These are phyloP conservation scores for Schizothorax lantsangensis DNA, from an alignment of 2,797 vertebrate species.

Conservation along the genomic window DNA sequence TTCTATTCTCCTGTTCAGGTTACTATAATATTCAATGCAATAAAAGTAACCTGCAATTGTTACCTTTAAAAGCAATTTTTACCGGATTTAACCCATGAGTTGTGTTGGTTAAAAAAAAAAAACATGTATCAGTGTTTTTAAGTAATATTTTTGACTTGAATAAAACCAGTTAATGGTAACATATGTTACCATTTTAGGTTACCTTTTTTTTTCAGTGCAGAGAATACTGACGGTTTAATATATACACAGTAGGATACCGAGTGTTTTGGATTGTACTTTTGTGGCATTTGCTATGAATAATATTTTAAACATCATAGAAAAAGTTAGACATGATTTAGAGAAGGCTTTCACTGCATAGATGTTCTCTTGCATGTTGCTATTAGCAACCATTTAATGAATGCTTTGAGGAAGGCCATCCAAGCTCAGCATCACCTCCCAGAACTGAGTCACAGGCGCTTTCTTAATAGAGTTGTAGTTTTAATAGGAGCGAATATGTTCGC, in stretches of 20 bases:
- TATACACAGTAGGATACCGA: not conserved
- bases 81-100: not conserved
- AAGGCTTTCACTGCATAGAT: slow-evolving; percentile 37
- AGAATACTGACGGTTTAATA: not conserved
- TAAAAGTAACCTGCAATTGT: not conserved
- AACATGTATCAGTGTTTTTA: not conserved
- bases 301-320: not conserved
- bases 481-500: not conserved
- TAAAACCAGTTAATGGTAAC: not conserved
- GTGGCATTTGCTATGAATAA: not conserved
- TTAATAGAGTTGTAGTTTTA: slow-evolving; percentile 11
- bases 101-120: not conserved
- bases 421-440: slow-evolving; percentile 49
- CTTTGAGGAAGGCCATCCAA: slow-evolving; percentile 68
- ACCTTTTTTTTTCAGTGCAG: not conserved
- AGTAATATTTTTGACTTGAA: not conserved
- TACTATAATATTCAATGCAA: not conserved
- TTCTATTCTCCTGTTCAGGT: slow-evolving; percentile 1
- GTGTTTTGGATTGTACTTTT: not conserved
- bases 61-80: not conserved
- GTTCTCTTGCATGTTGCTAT: slow-evolving; percentile 78
- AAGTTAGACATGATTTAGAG: slow-evolving; percentile 34
- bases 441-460: slow-evolving; percentile 20
- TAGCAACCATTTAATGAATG: slow-evolving; percentile 82
- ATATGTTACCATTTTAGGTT: not conserved